Evolutionary conservation across 2,797 vertebrate genomes (phyloP).

Genomic region (Limosa lapponica): DNA sequence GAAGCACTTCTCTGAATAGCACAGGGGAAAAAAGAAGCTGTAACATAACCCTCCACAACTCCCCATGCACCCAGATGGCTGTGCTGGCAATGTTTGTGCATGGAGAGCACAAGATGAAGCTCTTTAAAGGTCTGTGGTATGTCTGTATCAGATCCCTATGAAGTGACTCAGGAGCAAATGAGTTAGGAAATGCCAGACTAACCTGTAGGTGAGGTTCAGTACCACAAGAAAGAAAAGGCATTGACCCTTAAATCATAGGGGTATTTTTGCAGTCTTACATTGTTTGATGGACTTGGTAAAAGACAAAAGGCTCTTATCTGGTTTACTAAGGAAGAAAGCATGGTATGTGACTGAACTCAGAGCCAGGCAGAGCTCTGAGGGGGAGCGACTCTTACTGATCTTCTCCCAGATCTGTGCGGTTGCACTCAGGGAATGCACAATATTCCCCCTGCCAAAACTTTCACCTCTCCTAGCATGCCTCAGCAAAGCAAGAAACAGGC

Average conservation of each 20-base stretch:
- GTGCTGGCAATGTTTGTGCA: not conserved
- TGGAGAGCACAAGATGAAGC: not conserved
- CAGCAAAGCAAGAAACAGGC: not conserved
- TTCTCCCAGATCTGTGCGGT: not conserved
- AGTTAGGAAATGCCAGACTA: not conserved
- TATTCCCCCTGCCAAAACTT: not conserved
- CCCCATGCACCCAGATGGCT: not conserved
- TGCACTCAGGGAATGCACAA: not conserved
- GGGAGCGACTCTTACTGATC: fast-evolving
- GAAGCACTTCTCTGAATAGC: not conserved
- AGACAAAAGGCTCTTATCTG: not conserved
- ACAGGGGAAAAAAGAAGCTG: not conserved
- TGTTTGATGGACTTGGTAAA: not conserved
- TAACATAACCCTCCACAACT: not conserved
- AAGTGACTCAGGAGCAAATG: not conserved
- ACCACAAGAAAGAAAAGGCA: not conserved
- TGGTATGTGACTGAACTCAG: constrained; percentile 34
- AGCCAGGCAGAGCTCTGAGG: not conserved
- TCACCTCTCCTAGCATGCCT: fast-evolving
- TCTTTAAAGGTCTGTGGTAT: not conserved
- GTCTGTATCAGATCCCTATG: not conserved
- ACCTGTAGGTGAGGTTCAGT: not conserved
- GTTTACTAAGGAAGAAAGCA: constrained; percentile 30
- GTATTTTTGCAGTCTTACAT: not conserved
- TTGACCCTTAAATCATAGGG: not conserved